These are phyloP conservation scores for Idaea dimidiata DNA, from an alignment of 2,888 invertebrate genomes.

Conservation along the genomic window DNA sequence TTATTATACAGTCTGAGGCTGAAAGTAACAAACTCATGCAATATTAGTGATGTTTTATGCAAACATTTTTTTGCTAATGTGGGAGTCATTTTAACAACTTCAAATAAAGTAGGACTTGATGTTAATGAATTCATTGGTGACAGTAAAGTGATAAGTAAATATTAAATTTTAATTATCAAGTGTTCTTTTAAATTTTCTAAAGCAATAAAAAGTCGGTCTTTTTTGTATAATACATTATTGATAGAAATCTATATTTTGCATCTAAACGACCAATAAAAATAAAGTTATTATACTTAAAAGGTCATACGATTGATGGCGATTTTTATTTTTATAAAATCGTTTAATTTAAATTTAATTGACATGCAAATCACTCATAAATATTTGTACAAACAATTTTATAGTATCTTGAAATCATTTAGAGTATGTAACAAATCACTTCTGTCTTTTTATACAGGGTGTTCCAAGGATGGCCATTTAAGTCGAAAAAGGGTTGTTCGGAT, in stretches of 20 bases:
- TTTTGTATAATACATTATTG: not conserved
- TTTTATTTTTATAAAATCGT: not conserved
- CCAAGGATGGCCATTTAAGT: too few species aligned
- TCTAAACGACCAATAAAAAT: constrained; percentile 1
- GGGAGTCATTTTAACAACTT: not conserved
- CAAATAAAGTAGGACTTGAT: not conserved
- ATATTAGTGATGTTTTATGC: not conserved
- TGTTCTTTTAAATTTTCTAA: not conserved
- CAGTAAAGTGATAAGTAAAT: not conserved
- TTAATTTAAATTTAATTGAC: not conserved
- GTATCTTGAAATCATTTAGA: not conserved
- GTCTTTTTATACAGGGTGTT: too few species aligned
- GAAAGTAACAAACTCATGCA: too few species aligned
- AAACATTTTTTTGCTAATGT: not conserved
- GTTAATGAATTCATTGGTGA: constrained; percentile 1
- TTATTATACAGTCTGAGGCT: too few species aligned
- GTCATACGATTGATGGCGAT: not conserved
- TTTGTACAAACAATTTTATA: not conserved
- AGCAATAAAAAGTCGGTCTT: not conserved
- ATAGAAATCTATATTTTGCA: constrained; percentile 1
- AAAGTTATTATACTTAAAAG: not conserved
- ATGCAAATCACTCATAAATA: not conserved
- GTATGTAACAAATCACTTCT: not conserved
- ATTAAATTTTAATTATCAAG: not conserved
- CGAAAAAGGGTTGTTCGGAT: too few species aligned